A percentile compares a stretch with the other conserved stretches of the same genome.
Conservation (phyloP, 2,888 invertebrate genomes). For the Drosophila yooni region DNA sequence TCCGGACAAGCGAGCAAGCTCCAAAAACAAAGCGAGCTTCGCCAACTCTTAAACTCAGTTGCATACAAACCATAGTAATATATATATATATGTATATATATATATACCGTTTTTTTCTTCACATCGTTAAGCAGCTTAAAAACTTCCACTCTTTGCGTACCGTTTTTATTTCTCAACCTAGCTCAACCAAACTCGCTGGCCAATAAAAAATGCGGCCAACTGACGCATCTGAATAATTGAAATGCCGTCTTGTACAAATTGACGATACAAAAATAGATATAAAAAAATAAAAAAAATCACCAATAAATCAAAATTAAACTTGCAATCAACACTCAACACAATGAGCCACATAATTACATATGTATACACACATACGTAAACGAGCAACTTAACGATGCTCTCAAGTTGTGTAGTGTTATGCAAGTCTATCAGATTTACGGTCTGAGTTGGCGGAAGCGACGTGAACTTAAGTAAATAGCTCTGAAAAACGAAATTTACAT, state of each 20-base stretch:
- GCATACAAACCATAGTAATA: background rate
- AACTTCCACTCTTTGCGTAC: conserved; percentile 32
- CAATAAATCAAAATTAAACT: conserved; percentile 53
- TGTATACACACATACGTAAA: conserved; percentile 9
- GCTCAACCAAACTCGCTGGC: conserved; percentile 30
- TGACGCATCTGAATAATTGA: conserved; percentile 63
- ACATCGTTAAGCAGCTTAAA: conserved; percentile 54
- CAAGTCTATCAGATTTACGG: conserved; percentile 30
- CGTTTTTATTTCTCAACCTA: conserved; percentile 43
- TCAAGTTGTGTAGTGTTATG: conserved; percentile 46
- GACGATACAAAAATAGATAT: conserved; percentile 42
- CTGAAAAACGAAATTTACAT: conserved; percentile 34
- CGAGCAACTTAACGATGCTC: conserved; percentile 35
- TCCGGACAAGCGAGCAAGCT: conserved; percentile 15
- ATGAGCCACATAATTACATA: conserved; percentile 29
- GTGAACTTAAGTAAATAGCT: conserved; percentile 9
- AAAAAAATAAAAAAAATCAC: conserved; percentile 18
- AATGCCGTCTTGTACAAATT: conserved; percentile 48
- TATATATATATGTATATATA: background rate
- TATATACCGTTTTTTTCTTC: conserved; percentile 22
- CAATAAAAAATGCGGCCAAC: conserved; percentile 64
- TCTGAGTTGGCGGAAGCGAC: conserved; percentile 4
- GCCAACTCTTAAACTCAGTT: conserved; percentile 1
- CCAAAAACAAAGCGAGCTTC: conserved; percentile 20
- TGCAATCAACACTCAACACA: conserved; percentile 29